Percentiles rank a stretch among this genome's conserved stretches.
phyloP scores from a whole-genome alignment of 2,888 invertebrate species.

The Phrixothrix hirtus region DNA sequence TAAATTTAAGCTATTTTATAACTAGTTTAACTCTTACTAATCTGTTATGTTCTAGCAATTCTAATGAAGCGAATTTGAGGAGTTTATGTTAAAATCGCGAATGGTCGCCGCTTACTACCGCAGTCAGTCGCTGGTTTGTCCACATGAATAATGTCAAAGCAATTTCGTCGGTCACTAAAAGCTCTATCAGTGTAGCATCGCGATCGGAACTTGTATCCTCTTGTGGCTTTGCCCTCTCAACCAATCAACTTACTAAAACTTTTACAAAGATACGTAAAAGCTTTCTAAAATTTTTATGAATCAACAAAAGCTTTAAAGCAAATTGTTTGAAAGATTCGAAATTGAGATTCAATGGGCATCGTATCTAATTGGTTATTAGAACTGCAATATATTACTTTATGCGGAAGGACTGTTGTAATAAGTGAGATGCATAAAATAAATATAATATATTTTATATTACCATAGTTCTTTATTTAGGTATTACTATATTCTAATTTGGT shows the following conservation, averaged over 20 bases:
- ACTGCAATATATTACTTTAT: too few relatives aligned
- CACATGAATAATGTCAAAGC: slow-evolving; percentile 55
- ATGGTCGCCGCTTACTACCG: slow-evolving; percentile 13
- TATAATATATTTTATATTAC: too few relatives aligned
- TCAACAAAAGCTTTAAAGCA: slow-evolving; percentile 29
- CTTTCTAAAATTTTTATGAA: slow-evolving; percentile 34
- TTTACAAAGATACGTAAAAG: slow-evolving; percentile 31
- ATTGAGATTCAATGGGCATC: too few relatives aligned
- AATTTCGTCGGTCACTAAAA: slow-evolving; percentile 56
- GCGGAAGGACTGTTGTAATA: too few relatives aligned
- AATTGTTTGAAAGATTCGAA: slow-evolving; percentile 17
- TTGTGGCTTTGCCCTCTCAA: slow-evolving; percentile 45
- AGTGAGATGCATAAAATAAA: too few relatives aligned
- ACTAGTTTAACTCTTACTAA: too few relatives aligned
- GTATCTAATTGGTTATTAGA: too few relatives aligned
- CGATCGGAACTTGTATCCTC: slow-evolving; percentile 51
- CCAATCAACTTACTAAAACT: slow-evolving; percentile 30
- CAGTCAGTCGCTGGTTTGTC: slow-evolving; percentile 46
- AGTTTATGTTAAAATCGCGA: slow-evolving; percentile 5
- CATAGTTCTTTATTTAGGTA: too few relatives aligned
- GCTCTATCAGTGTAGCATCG: slow-evolving; percentile 50
- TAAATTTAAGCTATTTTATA: too few relatives aligned
- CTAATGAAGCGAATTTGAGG: background rate
- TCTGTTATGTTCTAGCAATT: too few relatives aligned
- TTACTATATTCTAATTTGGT: too few relatives aligned